Conservation (phyloP, 64 coral and sea anemone genomes). For the Acropora tenuis region DNA sequence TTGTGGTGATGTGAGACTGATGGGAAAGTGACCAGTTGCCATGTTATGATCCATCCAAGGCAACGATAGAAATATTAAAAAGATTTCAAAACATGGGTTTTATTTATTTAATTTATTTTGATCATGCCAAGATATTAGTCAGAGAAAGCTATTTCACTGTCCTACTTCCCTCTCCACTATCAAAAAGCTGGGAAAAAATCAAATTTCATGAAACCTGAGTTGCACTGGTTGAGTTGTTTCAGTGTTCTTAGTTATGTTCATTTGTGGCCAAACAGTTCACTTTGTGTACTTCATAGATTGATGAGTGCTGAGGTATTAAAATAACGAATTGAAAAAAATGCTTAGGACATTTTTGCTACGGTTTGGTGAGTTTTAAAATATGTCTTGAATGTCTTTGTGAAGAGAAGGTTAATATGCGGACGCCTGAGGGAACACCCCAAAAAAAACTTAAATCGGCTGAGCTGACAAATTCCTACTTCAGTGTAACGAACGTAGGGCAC, state of each 20-base stretch:
- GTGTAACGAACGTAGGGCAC: not conserved
- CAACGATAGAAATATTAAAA: not conserved
- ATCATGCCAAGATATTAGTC: too few species aligned
- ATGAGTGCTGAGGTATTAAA: not conserved
- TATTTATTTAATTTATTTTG: too few species aligned
- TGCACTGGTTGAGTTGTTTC: not conserved
- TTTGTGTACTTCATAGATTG: not conserved
- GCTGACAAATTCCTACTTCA: not conserved
- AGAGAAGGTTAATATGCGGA: not conserved
- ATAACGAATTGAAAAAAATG: not conserved
- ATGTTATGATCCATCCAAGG: not conserved
- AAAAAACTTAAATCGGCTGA: not conserved
- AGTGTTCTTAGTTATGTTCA: not conserved
- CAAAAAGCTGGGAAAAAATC: too few species aligned
- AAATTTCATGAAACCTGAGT: not conserved
- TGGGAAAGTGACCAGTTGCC: not conserved
- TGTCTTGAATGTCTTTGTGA: not conserved
- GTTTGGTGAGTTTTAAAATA: not conserved
- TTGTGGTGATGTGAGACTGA: not conserved
- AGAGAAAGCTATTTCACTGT: too few species aligned
- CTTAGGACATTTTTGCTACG: not conserved
- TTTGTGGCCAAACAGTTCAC: not conserved
- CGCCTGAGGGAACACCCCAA: not conserved
- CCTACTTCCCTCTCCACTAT: too few species aligned
- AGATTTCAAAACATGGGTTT: not conserved